Percentiles rank a stretch among this genome's conserved stretches.
phyloP scores from a whole-genome alignment of 2,888 invertebrate genomes.

The Mongoloraphidia duomilia region DNA sequence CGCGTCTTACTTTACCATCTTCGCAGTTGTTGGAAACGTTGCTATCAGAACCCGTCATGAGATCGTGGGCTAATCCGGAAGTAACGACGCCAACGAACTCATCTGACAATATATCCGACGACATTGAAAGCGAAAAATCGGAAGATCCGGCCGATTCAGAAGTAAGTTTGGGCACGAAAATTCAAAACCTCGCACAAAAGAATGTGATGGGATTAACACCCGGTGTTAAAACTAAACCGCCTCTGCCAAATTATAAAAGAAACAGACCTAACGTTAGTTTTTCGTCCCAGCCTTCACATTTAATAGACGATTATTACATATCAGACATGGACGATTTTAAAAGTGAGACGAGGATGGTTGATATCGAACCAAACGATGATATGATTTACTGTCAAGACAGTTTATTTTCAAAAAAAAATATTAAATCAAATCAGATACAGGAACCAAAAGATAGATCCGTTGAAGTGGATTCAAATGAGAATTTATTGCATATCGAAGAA shows the following conservation, averaged over 20 bases:
- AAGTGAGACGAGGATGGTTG: too few species aligned
- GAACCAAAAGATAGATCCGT: too few species aligned
- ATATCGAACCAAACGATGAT: too few species aligned
- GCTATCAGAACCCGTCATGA: slow-evolving; percentile 21
- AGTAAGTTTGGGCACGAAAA: slow-evolving; percentile 9
- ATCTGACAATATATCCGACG: neutral
- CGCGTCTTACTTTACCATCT: slow-evolving; percentile 18
- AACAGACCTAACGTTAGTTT: neutral
- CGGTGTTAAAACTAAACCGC: slow-evolving; percentile 26
- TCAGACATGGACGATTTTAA: too few species aligned
- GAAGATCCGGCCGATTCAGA: slow-evolving; percentile 6
- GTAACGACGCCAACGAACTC: slow-evolving; percentile 3
- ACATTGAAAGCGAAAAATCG: slow-evolving; percentile 5
- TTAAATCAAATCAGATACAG: too few species aligned
- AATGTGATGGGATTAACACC: slow-evolving; percentile 18
- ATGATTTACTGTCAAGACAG: too few species aligned
- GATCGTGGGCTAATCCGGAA: slow-evolving; percentile 1
- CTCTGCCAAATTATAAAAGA: slow-evolving; percentile 22
- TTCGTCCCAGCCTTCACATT: too few species aligned
- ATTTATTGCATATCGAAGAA: slow-evolving; percentile 4
- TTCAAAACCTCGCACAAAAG: slow-evolving; percentile 7
- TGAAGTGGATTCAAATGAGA: too few species aligned
- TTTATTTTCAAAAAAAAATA: too few species aligned
- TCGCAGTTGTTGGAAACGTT: slow-evolving; percentile 22
- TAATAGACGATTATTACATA: too few species aligned